These are phyloP conservation scores for Melipona bicolor DNA, from an alignment of 2,888 invertebrate species.

Conservation along the genomic window DNA sequence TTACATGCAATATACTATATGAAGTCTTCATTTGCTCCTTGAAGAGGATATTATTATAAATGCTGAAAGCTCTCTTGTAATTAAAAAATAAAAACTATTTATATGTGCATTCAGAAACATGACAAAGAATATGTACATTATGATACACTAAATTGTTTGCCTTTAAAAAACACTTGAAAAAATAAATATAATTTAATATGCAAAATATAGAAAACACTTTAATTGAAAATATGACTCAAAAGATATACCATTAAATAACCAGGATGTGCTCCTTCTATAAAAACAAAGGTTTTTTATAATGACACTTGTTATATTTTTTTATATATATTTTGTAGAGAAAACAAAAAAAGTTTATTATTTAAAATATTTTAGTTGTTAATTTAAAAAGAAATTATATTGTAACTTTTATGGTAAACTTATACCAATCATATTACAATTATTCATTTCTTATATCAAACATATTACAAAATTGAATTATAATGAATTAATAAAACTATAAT, in stretches of 20 bases:
- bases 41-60: constrained; percentile 27
- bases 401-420: not conserved
- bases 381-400: not conserved
- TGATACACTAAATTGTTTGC: constrained; percentile 18
- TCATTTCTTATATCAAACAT: not conserved
- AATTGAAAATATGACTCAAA: constrained; percentile 48
- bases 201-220: constrained; percentile 33
- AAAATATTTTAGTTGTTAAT: constrained; percentile 6
- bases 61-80: constrained; percentile 21
- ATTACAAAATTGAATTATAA: not conserved
- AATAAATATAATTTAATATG: constrained; percentile 41
- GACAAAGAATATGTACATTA: constrained; percentile 43
- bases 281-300: constrained; percentile 40
- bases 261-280: constrained; percentile 56
- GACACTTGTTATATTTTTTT: constrained; percentile 28
- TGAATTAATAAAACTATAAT: constrained; percentile 2
- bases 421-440: not conserved
- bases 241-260: constrained; percentile 59
- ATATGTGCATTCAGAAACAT: constrained; percentile 51
- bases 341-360: not conserved
- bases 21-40: constrained; percentile 12
- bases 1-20: constrained; percentile 44
- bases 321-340: not conserved
- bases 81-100: constrained; percentile 34
- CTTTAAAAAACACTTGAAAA: constrained; percentile 16